Percentiles rank a stretch among this genome's conserved stretches.
Evolutionary conservation across 2,797 vertebrate genomes (phyloP).

Genomic region (Acropternis orthonyx): DNA sequence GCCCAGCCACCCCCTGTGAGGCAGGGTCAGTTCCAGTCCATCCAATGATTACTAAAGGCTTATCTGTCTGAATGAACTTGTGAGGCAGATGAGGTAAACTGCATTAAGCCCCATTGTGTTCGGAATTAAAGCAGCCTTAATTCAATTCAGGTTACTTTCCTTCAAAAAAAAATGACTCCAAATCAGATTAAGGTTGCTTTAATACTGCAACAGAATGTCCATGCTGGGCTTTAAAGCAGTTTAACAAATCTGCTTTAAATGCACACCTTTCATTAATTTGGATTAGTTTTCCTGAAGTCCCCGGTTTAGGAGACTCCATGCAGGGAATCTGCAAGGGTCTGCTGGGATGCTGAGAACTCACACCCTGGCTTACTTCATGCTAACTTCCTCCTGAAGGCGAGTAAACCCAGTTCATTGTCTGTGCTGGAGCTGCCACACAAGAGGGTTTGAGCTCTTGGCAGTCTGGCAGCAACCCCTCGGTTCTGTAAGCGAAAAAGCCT

Average conservation of each 20-base stretch:
- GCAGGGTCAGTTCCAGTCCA: neutral
- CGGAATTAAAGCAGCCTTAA: conserved; percentile 67
- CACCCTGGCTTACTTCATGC: neutral
- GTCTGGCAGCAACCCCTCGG: neutral
- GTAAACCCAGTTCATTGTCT: neutral
- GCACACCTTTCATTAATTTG: conserved; percentile 43
- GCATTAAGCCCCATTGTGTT: conserved; percentile 67
- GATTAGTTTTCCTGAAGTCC: neutral
- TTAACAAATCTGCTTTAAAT: conserved; percentile 63
- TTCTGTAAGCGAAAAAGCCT: conserved; percentile 27
- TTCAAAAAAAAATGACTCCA: conserved; percentile 53
- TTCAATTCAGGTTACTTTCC: conserved; percentile 57
- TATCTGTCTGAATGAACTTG: conserved; percentile 41
- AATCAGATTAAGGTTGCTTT: conserved; percentile 70
- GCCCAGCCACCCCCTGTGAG: neutral
- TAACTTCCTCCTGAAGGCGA: neutral
- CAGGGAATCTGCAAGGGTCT: neutral
- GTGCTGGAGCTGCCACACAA: neutral
- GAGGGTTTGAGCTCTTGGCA: neutral
- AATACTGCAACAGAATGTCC: conserved; percentile 68
- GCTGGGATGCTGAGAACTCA: neutral
- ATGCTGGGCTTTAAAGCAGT: conserved; percentile 67
- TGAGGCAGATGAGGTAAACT: conserved; percentile 67
- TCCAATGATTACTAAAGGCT: neutral
- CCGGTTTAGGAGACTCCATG: neutral